Percentiles rank a stretch among this genome's conserved stretches.
Evolutionary conservation across 2,888 invertebrate genomes (phyloP).

Genomic region (Glaucopsyche alexis): DNA sequence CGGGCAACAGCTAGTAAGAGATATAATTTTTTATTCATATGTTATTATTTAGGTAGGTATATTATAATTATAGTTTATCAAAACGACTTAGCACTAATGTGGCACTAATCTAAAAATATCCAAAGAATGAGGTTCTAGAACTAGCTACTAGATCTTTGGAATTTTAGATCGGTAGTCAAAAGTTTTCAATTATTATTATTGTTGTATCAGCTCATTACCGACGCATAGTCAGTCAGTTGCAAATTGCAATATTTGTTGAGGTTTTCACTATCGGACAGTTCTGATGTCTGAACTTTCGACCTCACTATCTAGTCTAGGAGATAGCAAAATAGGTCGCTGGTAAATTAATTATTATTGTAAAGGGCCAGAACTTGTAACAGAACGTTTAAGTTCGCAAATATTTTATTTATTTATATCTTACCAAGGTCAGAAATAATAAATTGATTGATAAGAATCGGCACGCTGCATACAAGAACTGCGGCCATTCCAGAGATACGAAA

Average conservation of each 20-base stretch:
- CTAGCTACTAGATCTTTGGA: too few relatives aligned
- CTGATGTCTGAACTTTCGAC: neutral
- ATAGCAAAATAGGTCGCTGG: slow-evolving; percentile 12
- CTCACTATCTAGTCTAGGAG: neutral
- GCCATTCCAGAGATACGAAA: neutral
- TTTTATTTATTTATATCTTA: neutral
- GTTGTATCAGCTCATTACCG: neutral
- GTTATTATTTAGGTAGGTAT: too few relatives aligned
- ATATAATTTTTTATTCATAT: too few relatives aligned
- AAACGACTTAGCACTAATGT: too few relatives aligned
- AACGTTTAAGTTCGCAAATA: too few relatives aligned
- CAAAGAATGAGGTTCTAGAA: too few relatives aligned
- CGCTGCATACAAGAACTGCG: neutral
- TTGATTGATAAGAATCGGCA: neutral
- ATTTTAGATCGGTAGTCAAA: too few relatives aligned
- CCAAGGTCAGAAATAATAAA: neutral
- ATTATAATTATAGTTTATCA: too few relatives aligned
- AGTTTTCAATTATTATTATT: too few relatives aligned
- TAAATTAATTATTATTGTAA: neutral
- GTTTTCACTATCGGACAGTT: slow-evolving; percentile 16
- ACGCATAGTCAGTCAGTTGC: too few relatives aligned
- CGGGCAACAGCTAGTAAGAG: too few relatives aligned
- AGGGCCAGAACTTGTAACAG: neutral
- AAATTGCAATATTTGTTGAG: neutral
- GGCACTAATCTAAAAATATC: too few relatives aligned